phyloP scores from a whole-genome alignment of 2,113 vertebrate genomes.

The Rissa tridactyla region DNA sequence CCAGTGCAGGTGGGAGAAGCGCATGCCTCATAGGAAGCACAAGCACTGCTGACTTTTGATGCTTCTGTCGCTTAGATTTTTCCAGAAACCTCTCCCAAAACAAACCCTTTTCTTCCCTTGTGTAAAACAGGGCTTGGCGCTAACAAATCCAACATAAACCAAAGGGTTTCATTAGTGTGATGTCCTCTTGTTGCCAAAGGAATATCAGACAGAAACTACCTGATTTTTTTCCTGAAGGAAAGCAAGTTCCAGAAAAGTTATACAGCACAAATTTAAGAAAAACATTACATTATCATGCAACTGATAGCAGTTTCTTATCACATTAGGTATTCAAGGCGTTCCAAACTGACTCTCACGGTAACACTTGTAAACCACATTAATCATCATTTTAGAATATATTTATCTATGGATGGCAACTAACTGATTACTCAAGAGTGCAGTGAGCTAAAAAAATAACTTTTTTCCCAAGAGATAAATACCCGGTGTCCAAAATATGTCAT shows the following conservation, averaged over 20 bases:
- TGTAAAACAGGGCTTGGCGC: neutral
- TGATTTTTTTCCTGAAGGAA: neutral
- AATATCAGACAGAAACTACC: neutral
- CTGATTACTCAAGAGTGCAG: neutral
- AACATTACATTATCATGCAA: neutral
- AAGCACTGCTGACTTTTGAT: neutral
- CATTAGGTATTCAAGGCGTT: neutral
- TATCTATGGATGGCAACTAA: neutral
- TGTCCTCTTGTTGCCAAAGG: neutral
- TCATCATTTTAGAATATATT: conserved; percentile 3
- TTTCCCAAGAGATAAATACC: neutral
- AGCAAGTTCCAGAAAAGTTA: neutral
- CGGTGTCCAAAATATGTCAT: neutral
- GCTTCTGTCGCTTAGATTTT: neutral
- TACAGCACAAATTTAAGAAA: neutral
- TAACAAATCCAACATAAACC: neutral
- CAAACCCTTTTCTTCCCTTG: neutral
- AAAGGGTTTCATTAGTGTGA: neutral
- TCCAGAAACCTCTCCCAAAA: neutral
- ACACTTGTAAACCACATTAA: conserved; percentile 6
- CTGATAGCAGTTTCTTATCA: neutral
- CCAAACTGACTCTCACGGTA: conserved; percentile 12
- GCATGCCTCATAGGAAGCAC: neutral
- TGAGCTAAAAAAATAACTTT: neutral
- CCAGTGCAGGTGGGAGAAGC: neutral